Evolutionary conservation across 2,888 invertebrate species (phyloP).

Genomic region (Aphidoletes aphidimyza): DNA sequence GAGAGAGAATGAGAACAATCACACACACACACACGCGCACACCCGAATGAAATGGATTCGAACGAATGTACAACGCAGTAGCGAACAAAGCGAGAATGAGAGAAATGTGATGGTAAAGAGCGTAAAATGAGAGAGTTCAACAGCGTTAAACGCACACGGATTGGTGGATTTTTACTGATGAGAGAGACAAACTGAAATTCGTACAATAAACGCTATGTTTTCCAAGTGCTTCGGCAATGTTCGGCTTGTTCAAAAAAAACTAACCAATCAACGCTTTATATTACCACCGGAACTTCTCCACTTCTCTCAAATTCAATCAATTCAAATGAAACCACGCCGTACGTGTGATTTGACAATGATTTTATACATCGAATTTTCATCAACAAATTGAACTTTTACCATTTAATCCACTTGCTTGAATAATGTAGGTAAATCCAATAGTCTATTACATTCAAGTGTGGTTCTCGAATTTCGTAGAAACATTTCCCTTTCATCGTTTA

Average conservation of each 20-base stretch:
- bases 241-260: not conserved
- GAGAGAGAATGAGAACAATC: not conserved
- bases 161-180: not conserved
- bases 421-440: too few relatives aligned
- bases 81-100: not conserved
- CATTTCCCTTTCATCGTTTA: too few relatives aligned
- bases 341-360: not conserved
- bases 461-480: too few relatives aligned
- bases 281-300: not conserved
- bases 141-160: not conserved
- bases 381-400: too few relatives aligned
- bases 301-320: not conserved
- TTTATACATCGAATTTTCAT: not conserved
- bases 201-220: conserved; percentile 40
- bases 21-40: too few relatives aligned
- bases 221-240: not conserved
- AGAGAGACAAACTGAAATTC: conserved; percentile 10
- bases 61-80: conserved; percentile 17
- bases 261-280: not conserved
- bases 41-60: not conserved
- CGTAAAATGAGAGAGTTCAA: conserved; percentile 39
- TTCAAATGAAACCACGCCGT: not conserved
- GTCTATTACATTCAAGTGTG: too few relatives aligned
- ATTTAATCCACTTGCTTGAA: too few relatives aligned
- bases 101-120: not conserved